Evolutionary conservation across 2,888 invertebrate species (phyloP).

Genomic region (Conus canariensis): DNA sequence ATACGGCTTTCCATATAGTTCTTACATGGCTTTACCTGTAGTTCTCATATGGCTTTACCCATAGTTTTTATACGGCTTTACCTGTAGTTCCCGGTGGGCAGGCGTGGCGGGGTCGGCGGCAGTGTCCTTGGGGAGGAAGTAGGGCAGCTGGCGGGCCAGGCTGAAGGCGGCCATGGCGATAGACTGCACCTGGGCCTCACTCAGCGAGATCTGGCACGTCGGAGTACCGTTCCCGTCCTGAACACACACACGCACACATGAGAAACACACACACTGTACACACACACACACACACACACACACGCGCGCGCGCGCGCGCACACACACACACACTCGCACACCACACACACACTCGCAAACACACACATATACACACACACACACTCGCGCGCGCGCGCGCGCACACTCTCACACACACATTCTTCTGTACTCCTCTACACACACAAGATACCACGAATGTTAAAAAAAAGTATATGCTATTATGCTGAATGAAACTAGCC

Average conservation of each 20-base stretch:
- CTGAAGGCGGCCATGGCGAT: conserved; percentile 90
- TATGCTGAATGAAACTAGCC: too few species aligned
- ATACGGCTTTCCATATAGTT: too few species aligned
- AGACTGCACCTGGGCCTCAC: conserved; percentile 91
- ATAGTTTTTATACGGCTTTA: neutral
- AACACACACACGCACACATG: neutral
- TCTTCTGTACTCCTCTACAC: neutral
- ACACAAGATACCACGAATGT: neutral
- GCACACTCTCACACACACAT: too few species aligned
- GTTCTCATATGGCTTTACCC: too few species aligned
- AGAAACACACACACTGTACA: neutral
- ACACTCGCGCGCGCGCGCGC: too few species aligned
- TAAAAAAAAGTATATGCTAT: too few species aligned
- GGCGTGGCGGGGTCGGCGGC: neutral
- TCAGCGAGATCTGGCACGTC: conserved; percentile 79
- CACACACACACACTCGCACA: neutral
- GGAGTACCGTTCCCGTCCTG: neutral
- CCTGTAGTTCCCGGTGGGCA: neutral
- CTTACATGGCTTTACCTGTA: too few species aligned
- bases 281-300: conserved; percentile 10
- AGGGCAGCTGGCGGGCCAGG: conserved; percentile 89
- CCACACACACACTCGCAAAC: neutral
- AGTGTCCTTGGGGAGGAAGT: conserved; percentile 87
- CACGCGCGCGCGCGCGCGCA: neutral
- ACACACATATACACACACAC: neutral